Percentiles rank a stretch among this genome's conserved stretches.
These are phyloP conservation scores for Euleptes europaea DNA, from an alignment of 2,113 vertebrate species.

Conservation along the genomic window DNA sequence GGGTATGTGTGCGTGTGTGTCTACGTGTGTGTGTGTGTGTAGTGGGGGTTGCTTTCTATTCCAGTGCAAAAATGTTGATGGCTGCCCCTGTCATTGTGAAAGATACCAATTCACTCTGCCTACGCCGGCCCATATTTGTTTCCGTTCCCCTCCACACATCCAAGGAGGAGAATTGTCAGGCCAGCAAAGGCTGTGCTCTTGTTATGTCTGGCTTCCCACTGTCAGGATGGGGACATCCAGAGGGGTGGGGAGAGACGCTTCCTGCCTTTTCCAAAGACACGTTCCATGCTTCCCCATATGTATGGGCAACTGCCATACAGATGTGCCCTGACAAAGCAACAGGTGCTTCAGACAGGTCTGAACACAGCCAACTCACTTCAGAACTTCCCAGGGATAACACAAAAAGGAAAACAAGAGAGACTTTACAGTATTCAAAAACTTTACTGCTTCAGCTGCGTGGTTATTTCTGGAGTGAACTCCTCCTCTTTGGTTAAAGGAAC, in stretches of 20 bases:
- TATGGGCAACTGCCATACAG: constrained; percentile 24
- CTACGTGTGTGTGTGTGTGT: neutral
- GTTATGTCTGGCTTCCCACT: neutral
- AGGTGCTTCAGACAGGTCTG: constrained; percentile 52
- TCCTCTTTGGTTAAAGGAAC: constrained; percentile 64
- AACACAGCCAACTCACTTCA: constrained; percentile 58
- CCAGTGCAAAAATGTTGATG: neutral
- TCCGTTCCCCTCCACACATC: neutral
- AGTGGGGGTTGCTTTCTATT: neutral
- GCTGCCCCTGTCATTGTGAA: neutral
- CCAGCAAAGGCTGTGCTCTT: neutral
- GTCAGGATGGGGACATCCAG: neutral
- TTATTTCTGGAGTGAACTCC: constrained; percentile 64
- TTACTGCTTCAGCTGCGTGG: constrained; percentile 59
- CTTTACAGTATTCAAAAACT: constrained; percentile 64
- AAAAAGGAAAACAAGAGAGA: constrained; percentile 65
- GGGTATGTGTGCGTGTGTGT: neutral
- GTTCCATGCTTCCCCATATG: constrained; percentile 2
- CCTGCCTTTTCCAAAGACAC: neutral
- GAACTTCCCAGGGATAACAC: constrained; percentile 65
- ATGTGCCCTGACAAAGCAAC: constrained; percentile 56
- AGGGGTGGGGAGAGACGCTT: neutral
- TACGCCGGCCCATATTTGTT: neutral
- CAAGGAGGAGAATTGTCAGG: neutral
- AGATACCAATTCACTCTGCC: neutral